phyloP scores from a whole-genome alignment of 2,113 vertebrate genomes.

The Chloroceryle aenea region DNA sequence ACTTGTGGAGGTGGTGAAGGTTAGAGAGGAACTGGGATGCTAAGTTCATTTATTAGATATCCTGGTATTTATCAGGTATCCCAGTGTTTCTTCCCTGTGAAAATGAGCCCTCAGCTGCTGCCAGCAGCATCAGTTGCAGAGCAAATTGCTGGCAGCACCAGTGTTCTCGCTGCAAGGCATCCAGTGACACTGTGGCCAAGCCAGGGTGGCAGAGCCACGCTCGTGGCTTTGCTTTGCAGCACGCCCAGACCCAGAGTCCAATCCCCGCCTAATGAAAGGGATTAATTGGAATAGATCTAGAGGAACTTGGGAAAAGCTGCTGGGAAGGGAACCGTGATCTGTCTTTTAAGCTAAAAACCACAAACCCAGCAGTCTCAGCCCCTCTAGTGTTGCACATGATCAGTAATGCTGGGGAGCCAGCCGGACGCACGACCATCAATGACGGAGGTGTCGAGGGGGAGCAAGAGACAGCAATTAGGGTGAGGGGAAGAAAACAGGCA shows the following conservation, averaged over 20 bases:
- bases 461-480: background rate
- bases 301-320: background rate
- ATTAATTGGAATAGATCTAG: constrained; percentile 53
- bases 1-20: fast-evolving
- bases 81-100: background rate
- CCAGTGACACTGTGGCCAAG: fast-evolving
- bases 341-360: background rate
- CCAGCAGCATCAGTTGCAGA: background rate
- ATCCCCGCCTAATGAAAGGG: background rate
- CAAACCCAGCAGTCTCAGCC: background rate
- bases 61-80: background rate
- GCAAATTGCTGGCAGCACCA: background rate
- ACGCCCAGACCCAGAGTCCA: background rate
- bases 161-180: background rate
- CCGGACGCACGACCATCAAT: background rate
- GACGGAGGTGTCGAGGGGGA: background rate
- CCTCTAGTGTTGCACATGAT: background rate
- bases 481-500: background rate
- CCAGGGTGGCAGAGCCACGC: background rate
- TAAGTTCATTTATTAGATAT: background rate
- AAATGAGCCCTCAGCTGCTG: background rate
- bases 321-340: background rate
- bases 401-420: background rate
- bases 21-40: background rate
- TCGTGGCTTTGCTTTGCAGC: background rate